Percentiles rank a stretch among this genome's conserved stretches.
These are phyloP conservation scores for Zoroaster sp. DNA, from an alignment of 53 echinoderm and acorn worm species.

Conservation along the genomic window DNA sequence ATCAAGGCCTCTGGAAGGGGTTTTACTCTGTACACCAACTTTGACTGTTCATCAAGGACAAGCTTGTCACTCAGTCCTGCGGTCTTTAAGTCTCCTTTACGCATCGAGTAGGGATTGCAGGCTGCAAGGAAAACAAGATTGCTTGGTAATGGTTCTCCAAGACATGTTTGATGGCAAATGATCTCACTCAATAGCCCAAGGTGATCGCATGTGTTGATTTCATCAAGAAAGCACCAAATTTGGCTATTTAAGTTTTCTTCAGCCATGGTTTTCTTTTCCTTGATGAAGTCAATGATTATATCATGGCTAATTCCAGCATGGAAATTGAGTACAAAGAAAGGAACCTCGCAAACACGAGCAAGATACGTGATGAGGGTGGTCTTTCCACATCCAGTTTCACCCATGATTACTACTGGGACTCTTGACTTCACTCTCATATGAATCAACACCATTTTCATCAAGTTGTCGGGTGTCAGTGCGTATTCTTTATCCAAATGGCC, in stretches of 20 bases:
- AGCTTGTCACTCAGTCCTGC: conserved; percentile 33
- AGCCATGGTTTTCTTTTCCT: neutral
- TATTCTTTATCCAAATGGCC: conserved; percentile 21
- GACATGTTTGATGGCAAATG: conserved; percentile 38
- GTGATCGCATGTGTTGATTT: conserved; percentile 67
- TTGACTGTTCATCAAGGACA: conserved; percentile 39
- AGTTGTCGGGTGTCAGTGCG: conserved; percentile 62
- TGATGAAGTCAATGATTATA: conserved; percentile 11
- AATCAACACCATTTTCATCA: conserved; percentile 64
- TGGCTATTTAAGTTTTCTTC: conserved; percentile 35
- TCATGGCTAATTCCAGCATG: conserved; percentile 50
- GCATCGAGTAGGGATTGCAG: conserved; percentile 52
- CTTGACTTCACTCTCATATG: conserved; percentile 48
- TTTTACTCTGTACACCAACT: conserved; percentile 59
- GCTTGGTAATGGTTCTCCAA: conserved; percentile 18
- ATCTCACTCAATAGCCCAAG: conserved; percentile 58
- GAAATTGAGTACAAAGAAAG: conserved; percentile 36
- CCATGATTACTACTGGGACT: conserved; percentile 58
- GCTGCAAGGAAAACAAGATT: conserved; percentile 60
- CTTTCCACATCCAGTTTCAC: conserved; percentile 66
- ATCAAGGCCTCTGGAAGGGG: conserved; percentile 61
- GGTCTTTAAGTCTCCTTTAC: neutral
- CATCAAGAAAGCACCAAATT: conserved; percentile 60
- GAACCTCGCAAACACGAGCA: conserved; percentile 50
- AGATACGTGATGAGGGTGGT: conserved; percentile 57